These are phyloP conservation scores for Lepidurus packardi DNA, from an alignment of 1,140 invertebrate species.

Conservation along the genomic window DNA sequence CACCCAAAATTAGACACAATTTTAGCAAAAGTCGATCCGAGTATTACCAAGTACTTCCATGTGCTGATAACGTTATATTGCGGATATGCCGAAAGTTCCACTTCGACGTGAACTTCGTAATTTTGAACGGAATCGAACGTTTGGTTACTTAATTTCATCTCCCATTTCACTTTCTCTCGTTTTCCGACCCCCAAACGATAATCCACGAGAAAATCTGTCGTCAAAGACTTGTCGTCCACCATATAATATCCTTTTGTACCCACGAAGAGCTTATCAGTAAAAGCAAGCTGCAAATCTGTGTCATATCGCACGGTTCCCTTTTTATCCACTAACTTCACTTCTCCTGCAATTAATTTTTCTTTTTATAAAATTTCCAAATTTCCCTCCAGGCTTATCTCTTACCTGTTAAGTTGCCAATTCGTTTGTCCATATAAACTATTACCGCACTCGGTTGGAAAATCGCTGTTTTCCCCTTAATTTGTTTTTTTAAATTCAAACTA, in stretches of 20 bases:
- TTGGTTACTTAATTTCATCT: constrained; percentile 58
- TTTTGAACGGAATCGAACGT: constrained; percentile 56
- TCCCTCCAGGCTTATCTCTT: background rate
- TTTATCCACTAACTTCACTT: constrained; percentile 54
- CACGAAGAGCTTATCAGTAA: constrained; percentile 44
- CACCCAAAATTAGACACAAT: background rate
- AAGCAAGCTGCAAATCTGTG: constrained; percentile 52
- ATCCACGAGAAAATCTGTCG: constrained; percentile 56
- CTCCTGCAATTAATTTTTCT: constrained; percentile 42
- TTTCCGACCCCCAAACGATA: constrained; percentile 60
- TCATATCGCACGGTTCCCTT: constrained; percentile 63
- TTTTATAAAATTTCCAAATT: background rate
- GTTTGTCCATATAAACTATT: constrained; percentile 23
- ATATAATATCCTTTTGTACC: constrained; percentile 62
- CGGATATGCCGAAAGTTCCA: constrained; percentile 67
- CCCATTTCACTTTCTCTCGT: constrained; percentile 53
- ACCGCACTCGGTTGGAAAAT: constrained; percentile 20
- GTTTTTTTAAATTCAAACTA: background rate
- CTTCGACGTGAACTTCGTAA: constrained; percentile 53
- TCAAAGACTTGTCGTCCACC: constrained; percentile 48
- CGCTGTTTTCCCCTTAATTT: background rate
- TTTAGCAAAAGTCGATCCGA: constrained; percentile 2
- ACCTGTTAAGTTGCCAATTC: constrained; percentile 28
- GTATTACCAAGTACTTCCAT: constrained; percentile 55
- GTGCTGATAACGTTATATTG: constrained; percentile 64